These are phyloP conservation scores for Anguilla obscura DNA, from an alignment of 2,797 vertebrate genomes.

Conservation along the genomic window DNA sequence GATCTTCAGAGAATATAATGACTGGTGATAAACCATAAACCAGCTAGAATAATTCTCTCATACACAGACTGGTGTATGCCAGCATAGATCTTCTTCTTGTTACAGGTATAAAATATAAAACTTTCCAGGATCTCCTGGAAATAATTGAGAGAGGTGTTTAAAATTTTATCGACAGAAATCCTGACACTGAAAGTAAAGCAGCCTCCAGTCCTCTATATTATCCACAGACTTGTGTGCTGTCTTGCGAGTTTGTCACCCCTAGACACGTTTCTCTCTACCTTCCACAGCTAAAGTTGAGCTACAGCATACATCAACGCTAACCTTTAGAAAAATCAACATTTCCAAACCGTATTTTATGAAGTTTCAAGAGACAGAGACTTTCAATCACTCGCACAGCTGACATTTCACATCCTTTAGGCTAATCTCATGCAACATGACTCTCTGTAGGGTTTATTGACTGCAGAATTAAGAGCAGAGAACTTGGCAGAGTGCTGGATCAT, in stretches of 20 bases:
- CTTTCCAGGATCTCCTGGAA: too few species aligned
- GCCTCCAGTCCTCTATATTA: background rate
- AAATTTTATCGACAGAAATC: too few species aligned
- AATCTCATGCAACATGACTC: background rate
- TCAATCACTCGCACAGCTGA: conserved; percentile 1
- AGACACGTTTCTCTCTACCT: background rate
- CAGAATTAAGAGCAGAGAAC: conserved; percentile 2
- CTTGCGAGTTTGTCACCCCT: background rate
- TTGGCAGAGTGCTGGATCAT: background rate
- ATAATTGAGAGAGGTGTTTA: too few species aligned
- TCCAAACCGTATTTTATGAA: background rate
- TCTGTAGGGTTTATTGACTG: background rate
- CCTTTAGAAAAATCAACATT: background rate
- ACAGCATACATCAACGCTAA: background rate
- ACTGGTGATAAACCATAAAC: too few species aligned
- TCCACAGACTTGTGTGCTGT: too few species aligned
- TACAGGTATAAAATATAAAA: too few species aligned
- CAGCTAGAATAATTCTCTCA: too few species aligned
- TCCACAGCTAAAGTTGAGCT: background rate
- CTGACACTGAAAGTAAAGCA: background rate
- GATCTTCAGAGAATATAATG: too few species aligned
- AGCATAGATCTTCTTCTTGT: too few species aligned
- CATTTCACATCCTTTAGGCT: background rate
- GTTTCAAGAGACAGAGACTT: background rate
- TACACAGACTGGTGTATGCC: too few species aligned